A percentile compares a stretch with the other conserved stretches of the same genome.
Conservation (phyloP, 2,113 vertebrate species). For the Myrmophylax atrothorax region DNA sequence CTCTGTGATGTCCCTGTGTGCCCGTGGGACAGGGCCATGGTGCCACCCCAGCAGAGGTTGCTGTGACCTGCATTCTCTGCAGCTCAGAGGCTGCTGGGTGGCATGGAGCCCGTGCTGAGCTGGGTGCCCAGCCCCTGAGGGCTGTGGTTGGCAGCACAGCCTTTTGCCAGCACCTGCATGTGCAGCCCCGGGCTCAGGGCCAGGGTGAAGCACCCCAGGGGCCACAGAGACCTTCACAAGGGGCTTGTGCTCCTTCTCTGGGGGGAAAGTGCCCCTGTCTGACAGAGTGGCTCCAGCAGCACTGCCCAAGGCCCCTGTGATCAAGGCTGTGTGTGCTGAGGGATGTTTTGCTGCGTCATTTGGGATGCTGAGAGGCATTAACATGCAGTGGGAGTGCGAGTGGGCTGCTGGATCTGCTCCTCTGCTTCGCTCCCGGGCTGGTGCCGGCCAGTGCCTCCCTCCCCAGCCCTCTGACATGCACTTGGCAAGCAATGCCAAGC, state of each 20-base stretch:
- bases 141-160: neutral
- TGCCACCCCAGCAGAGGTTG: neutral
- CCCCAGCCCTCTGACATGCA: neutral
- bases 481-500: neutral
- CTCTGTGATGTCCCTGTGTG: neutral
- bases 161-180: rapidly evolving
- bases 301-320: neutral
- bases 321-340: neutral
- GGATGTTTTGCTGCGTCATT: neutral
- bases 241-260: rapidly evolving
- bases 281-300: neutral
- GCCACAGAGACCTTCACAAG: rapidly evolving
- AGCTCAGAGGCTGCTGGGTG: neutral
- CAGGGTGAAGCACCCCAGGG: rapidly evolving
- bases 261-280: neutral
- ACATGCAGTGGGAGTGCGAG: neutral
- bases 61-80: neutral
- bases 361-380: neutral
- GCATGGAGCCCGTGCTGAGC: neutral
- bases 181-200: rapidly evolving
- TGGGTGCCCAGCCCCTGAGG: rapidly evolving
- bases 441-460: neutral
- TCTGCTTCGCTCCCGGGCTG: neutral
- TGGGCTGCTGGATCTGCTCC: neutral
- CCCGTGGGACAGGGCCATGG: rapidly evolving